Percentiles rank a stretch among this genome's conserved stretches.
Conservation (phyloP, 2,113 vertebrate genomes). For the Poeciliopsis prolifica region DNA sequence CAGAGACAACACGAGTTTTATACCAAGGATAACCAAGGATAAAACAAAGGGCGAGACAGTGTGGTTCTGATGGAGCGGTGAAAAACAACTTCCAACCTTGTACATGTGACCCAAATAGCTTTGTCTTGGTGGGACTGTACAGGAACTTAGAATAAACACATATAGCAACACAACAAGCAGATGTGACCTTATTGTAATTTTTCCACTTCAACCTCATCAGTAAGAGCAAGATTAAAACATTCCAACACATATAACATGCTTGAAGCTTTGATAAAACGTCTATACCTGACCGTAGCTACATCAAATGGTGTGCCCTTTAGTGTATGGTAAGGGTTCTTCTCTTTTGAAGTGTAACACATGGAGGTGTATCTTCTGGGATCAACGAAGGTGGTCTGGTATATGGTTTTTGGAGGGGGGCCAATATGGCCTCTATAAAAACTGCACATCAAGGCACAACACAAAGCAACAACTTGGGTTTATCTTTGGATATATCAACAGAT, state of each 20-base stretch:
- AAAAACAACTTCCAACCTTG: too few relatives aligned
- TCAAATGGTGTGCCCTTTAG: neutral
- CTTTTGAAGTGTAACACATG: neutral
- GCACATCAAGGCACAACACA: neutral
- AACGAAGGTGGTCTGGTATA: conserved; percentile 54
- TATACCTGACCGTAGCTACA: neutral
- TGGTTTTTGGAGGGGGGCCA: conserved; percentile 23
- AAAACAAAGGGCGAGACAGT: too few relatives aligned
- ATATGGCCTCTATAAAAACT: conserved; percentile 13
- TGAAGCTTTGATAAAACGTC: neutral
- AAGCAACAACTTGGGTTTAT: neutral
- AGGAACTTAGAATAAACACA: too few relatives aligned
- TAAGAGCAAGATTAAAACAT: neutral
- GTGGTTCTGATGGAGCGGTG: too few relatives aligned
- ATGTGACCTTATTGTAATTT: too few relatives aligned
- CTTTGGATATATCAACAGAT: neutral
- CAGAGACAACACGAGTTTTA: too few relatives aligned
- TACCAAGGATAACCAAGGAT: too few relatives aligned
- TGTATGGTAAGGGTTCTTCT: conserved; percentile 3
- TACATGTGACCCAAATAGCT: too few relatives aligned
- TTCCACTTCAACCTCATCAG: neutral
- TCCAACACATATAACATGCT: neutral
- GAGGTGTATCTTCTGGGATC: neutral
- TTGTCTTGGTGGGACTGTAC: too few relatives aligned
- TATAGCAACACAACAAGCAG: too few relatives aligned